Evolutionary conservation across 2,888 invertebrate species (phyloP), one percentile per base, ranked within the genome.

Genomic region (Emmelina monodactyla): DNA sequence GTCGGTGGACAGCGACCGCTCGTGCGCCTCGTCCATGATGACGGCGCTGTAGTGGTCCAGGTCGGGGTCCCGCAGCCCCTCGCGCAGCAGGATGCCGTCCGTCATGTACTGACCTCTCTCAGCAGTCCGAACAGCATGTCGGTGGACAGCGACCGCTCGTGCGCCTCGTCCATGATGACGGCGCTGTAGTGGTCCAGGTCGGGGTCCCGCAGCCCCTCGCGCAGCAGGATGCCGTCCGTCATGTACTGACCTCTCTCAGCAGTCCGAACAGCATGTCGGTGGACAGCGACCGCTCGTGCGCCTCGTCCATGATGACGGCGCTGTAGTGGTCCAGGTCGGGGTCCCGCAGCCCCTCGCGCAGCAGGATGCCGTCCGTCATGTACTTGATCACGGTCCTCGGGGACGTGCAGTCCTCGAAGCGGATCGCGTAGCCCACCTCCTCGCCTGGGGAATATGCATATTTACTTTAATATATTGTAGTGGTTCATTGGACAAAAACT

Each of bases 21-120:
- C 99, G 73, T 99, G 99, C 39, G 99, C 99, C 79, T 99, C 99
- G 70, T 99, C 99, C 99, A 99, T 99, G 49, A 99, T 98, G 49
- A 99, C 84, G 0, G 94, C 97, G 57, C 95, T 93, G 80, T 99
- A 99, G 60, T 95, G 87, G 67, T 99, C 98, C 44, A 99, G 80
- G 69, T 99, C 98, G 0, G 97, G 90, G 59, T 99, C 99, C 1
- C 97, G 81, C 12, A 99, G 83, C 34, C 97, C 98, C 67, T 99
- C 99, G 39, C 99, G 83, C 14, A 99, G 82, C 31, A 99, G 73
- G 54, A 99, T 99, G 72, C 99, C 99, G 73, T 99, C 99, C 0
- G 99, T 99, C 99, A 99, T 99, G 69, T 99, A 82, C 86, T 84
- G 53, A 94, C 94, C 85, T 96, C 95, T 60, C 97, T 79, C 9